Evolutionary conservation across 2,113 vertebrate species (phyloP).

Genomic region (Chaenogobius annularis): DNA sequence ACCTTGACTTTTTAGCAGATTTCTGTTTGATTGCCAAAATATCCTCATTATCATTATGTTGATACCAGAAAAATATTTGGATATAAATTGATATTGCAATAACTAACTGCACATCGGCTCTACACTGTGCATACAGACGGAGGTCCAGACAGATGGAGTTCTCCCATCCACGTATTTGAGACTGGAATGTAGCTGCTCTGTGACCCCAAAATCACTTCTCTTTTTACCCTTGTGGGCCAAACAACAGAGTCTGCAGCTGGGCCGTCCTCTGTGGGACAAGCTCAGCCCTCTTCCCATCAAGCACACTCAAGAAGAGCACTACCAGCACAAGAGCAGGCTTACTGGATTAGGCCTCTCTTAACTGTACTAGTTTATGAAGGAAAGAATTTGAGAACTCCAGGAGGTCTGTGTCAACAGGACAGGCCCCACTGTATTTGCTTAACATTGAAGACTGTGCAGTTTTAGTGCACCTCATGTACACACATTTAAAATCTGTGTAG

Average conservation of each 20-base stretch:
- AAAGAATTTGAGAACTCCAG: conserved; percentile 59
- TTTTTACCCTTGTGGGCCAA: conserved; percentile 36
- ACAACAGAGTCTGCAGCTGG: conserved; percentile 61
- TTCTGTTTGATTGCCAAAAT: not conserved
- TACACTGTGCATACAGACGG: not conserved
- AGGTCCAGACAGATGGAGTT: conserved; percentile 30
- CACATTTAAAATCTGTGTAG: conserved; percentile 19
- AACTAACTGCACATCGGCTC: not conserved
- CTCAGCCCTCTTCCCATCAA: conserved; percentile 21
- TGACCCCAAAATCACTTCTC: conserved; percentile 64
- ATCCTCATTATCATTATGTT: not conserved
- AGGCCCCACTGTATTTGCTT: conserved; percentile 53
- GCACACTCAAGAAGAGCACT: conserved; percentile 36
- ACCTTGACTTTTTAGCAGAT: not conserved
- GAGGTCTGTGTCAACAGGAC: conserved; percentile 67
- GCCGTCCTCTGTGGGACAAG: conserved; percentile 47
- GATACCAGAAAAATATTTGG: not conserved
- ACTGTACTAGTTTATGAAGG: conserved; percentile 59
- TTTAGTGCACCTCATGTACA: conserved; percentile 42
- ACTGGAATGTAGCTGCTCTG: conserved; percentile 65
- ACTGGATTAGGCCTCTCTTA: conserved; percentile 72
- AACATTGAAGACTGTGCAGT: conserved; percentile 34
- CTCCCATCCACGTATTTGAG: conserved; percentile 41
- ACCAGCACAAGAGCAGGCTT: conserved; percentile 48
- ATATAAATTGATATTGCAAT: not conserved